Base-by-base conservation (phyloP, 2,113 vertebrate genomes). In the Spea bombifrons region DNA sequence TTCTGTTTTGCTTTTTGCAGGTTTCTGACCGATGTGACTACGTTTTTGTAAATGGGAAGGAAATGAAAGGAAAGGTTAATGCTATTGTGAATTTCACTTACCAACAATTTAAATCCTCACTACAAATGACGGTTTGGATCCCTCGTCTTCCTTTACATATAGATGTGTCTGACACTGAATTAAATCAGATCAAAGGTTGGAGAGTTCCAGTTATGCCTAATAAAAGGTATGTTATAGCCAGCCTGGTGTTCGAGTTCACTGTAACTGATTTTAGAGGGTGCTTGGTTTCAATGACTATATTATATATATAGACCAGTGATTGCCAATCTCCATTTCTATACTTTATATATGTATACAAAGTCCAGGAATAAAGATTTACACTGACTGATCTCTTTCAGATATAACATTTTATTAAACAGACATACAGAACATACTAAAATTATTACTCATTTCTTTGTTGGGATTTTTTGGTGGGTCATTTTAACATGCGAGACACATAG, bases 161-260 rank as follows among this genome's bases (percentile, higher is more conserved):
- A 7, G 95, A 97, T 84, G 89, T 98, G 78, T 96, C 96, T 0
- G 96, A 98, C 89, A 89, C 93, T 0, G 95, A 97, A 81, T 92
- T 98, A 71, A 96, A 94, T 86, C 96, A 96, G 88, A 95, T 98
- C 89, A 97, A 95, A 88, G 94, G 94, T 68, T 97, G 96, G 96
- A 91, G 96, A 83, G 93, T 98, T 3, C 96, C 96, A 59, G 91
- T 96, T 70, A 71, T 92, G 68, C 90, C 95, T 69, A 94, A 87
- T 75, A 96, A 94, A 87, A 96, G 95, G 96, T 98, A 87, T 65
- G 89, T 84, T 8, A 44, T 71, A 44, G 46, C 5, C 52, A 44
- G 46, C 5, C 52, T 30, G n/a, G 44, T 66, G 30, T 30, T 30
- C 2, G 30, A 30, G 52, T 12, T 53, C 52, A 1, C 6, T 53